Base-by-base conservation (phyloP, 2,797 vertebrate species). In the Limnodromus scolopaceus region DNA sequence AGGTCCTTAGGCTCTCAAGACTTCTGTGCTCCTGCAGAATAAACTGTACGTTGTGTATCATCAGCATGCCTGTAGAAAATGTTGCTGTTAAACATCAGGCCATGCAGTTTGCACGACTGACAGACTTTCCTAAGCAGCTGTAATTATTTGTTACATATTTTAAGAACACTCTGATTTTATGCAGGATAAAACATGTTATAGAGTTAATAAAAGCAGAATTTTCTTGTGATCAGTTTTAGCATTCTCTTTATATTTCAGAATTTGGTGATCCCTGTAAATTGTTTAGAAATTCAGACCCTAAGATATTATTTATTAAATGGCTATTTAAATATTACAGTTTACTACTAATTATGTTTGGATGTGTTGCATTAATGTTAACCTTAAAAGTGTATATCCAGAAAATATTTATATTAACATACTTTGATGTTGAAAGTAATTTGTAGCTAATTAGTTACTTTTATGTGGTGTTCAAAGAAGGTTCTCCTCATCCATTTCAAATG, bases 401-500 rank as follows among this genome's bases (percentile, higher is more conserved):
- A 81, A 36, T 36, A 51, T 15, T 74, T 71, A 66, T 71, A 77
- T 70, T 55, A 77, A 6, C 32, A 36, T 63, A 55, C 69, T 92
- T 92, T 89, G 75, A 85, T 74, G n/a, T 16, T 66, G 23, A 77
- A 92, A 66, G 30, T 53, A 74, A 74, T 85, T 93, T 92, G 75
- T 85, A 84, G 36, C 7, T 6, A 91, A 70, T 74, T 94, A 92
- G 32, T 12, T 30, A 48, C 69, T 91, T 93, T 61, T 66, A 68
- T 85, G 23, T 57, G 32, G 68, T 66, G 61, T 92, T 95, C 81
- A 87, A 87, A 92, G 66, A 53, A 79, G 2, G 23, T 76, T 82
- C 49, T 93, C 18, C 45, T 83, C 39, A 75, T 53, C 10, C 13
- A 39, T 88, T 92, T 95, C 57, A 86, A 90, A 95, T 5, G 3